Base-by-base conservation (phyloP, 2,113 vertebrate genomes). In the Thamnophis sirtalis region DNA sequence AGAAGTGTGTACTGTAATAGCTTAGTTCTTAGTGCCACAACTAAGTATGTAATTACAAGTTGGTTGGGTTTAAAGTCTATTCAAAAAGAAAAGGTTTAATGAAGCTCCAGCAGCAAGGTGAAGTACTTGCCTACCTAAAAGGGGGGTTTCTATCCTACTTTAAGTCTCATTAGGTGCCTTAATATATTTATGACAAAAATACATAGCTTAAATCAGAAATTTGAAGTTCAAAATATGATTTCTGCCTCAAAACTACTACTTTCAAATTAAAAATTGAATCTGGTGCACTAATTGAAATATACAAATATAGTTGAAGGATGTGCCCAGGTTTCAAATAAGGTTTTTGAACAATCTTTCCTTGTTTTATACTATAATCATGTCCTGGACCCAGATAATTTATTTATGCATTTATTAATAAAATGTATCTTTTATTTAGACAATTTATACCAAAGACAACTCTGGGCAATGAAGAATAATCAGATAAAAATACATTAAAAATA, bases 331-430 rank as follows among this genome's bases (percentile, higher is more conserved):
- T 49, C 58, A 85, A 51, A 86, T 48, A 0, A 0, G 3, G 92
- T 56, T 92, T 92, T 54, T 15, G 80, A 22, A 85, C 48, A 22
- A 24, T 33, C 55, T 63, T 86, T 85, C n/a, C 56, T 84, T 90
- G 90, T 92, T 63, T 33, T 87, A 91, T 90, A 85, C 91, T 96
- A 94, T 93, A 51, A 93, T 51, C 0, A 0, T 38, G 84, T 88
- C 94, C 91, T 49, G 84, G 94, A 93, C 94, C 95, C 95, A 1
- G 0, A 26, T n/a, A 63, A n/a, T 63, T 63, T 63, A 63, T 63
- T 88, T 53, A 9, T 1, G 88, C 88, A 63, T 63, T n/a, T n/a
- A 63, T 63, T 63, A n/a, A 63, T n/a, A 26, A 13, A n/a, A 63
- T n/a, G 13, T 13, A 63, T 63, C 24, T 63, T 63, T 63, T 63